phyloP scores from a whole-genome alignment of 2,888 invertebrate species.

The Aricia artaxerxes region DNA sequence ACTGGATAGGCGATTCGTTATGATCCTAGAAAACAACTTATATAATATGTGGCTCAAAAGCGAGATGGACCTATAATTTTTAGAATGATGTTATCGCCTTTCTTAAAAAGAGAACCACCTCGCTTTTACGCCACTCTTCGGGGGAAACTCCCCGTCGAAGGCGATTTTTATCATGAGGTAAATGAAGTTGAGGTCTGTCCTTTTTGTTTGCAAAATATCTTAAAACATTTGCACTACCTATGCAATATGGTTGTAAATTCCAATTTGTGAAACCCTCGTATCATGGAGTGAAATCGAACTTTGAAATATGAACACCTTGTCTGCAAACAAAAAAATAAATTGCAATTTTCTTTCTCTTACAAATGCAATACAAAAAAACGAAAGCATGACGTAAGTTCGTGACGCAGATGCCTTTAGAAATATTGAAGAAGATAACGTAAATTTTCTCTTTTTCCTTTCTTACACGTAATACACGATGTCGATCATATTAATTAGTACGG shows the following conservation, averaged over 20 bases:
- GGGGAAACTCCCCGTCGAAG: background rate
- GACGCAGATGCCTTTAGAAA: constrained; percentile 5
- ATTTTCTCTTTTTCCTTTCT: background rate
- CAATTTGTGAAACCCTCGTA: background rate
- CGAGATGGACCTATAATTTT: too few relatives aligned
- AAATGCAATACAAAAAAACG: background rate
- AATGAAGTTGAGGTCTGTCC: background rate
- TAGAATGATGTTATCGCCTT: too few relatives aligned
- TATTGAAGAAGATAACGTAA: background rate
- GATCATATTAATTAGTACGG: too few relatives aligned
- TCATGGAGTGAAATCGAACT: background rate
- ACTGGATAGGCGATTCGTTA: too few relatives aligned
- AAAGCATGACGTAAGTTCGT: constrained; percentile 5
- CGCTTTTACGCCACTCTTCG: too few relatives aligned
- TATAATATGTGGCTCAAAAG: too few relatives aligned
- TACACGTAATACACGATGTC: background rate
- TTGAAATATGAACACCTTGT: background rate
- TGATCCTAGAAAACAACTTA: too few relatives aligned
- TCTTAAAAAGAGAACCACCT: too few relatives aligned
- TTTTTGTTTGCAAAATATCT: background rate
- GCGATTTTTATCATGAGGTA: background rate
- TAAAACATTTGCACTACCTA: background rate
- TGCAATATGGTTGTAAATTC: background rate
- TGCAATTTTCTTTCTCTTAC: background rate
- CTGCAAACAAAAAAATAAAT: background rate